Evolutionary conservation across 2,113 vertebrate species (phyloP), one percentile per base, ranked within the genome.

Genomic region (Tursiops truncatus): DNA sequence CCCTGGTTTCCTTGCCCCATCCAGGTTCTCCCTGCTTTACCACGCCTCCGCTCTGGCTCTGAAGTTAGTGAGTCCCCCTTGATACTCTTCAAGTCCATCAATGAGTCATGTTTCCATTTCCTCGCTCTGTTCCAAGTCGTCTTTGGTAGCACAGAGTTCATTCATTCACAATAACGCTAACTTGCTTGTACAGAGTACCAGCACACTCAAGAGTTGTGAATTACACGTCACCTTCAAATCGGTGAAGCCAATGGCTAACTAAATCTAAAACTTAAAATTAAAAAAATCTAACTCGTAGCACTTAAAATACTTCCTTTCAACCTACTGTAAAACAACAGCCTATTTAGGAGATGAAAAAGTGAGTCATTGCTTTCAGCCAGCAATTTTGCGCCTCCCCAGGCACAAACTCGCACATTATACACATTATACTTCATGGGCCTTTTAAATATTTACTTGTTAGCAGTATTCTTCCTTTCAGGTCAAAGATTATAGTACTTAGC

Each of bases 21-120:
- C 58, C 3, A 10, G 21, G 60, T 36, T 81, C 91, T 60, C 31
- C 62, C 31, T 9, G 25, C 36, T 50, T 56, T 7, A 0, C 17
- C 10, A 90, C 1, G 8, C 60, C 38, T 58, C 53, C 9, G 18
- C 10, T 8, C 88, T 36, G 38, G 62, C 93, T 93, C 88, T 28
- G 85, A 44, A 93, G 62, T 73, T 1, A 38, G 26, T 0, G 2
- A 80, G n/a, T 68, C 62, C 83, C 93, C 77, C 76, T 81, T n/a
- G 71, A 65, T 23, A 33, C 41, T 74, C 98, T 97, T 67, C 96
- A 93, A 96, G 97, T 41, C 86, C 97, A 96, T 82, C 77, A 44
- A 0, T 98, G 98, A 98, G 95, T 98, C 98, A 98, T 38, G 85
- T 89, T 97, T 97, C 89, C 95, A 71, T 97, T 98, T 98, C 97